These are phyloP conservation scores for Sphaeramia orbicularis DNA, from an alignment of 2,797 vertebrate genomes.

Conservation along the genomic window DNA sequence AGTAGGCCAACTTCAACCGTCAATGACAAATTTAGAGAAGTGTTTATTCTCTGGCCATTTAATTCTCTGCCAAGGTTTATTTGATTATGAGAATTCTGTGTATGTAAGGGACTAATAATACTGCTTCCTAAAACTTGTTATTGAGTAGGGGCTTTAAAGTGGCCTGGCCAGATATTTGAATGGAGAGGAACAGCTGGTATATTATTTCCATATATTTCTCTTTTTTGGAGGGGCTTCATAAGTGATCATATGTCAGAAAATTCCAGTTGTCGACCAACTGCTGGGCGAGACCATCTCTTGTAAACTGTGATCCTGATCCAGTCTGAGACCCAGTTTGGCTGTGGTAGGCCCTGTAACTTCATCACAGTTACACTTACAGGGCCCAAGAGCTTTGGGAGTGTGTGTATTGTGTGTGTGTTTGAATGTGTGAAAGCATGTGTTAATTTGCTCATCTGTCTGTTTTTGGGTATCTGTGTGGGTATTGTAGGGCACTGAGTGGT, in stretches of 20 bases:
- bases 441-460: conserved; percentile 48
- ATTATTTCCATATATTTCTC: conserved; percentile 51
- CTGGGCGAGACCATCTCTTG: conserved; percentile 39
- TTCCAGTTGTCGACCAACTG: conserved; percentile 64
- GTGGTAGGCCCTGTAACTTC: conserved; percentile 33
- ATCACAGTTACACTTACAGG: conserved; percentile 36
- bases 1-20: conserved; percentile 55
- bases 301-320: conserved; percentile 51
- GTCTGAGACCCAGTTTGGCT: conserved; percentile 41
- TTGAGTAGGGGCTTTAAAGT: conserved; percentile 39
- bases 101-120: conserved; percentile 60
- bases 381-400: conserved; percentile 17
- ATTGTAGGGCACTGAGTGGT: conserved; percentile 39
- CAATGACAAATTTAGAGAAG: conserved; percentile 65
- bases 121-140: conserved; percentile 56
- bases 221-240: conserved; percentile 61
- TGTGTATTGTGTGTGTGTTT: conserved; percentile 31
- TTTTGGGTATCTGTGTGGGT: conserved; percentile 31
- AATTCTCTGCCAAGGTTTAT: conserved; percentile 64
- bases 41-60: conserved; percentile 67
- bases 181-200: conserved; percentile 59
- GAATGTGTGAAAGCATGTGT: conserved; percentile 28
- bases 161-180: conserved; percentile 25
- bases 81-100: conserved; percentile 54
- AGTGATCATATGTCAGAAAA: conserved; percentile 66